Conservation (phyloP, 2,113 vertebrate species). For the Nothobranchius furzeri region DNA sequence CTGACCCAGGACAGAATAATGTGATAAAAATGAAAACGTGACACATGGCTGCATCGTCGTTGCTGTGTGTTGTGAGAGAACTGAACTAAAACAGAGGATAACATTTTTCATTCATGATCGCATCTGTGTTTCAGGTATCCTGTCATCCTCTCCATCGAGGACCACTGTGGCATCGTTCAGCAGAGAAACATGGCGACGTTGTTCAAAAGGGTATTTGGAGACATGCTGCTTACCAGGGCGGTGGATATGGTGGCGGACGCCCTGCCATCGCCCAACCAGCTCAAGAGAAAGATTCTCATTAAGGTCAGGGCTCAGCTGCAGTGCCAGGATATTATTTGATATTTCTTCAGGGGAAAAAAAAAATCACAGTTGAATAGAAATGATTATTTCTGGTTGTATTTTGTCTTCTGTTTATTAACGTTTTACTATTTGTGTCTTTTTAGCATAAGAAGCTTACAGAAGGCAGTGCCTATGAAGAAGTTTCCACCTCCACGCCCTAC, state of each 20-base stretch:
- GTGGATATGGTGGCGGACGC: slow-evolving; percentile 93
- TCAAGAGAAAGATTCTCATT: slow-evolving; percentile 97
- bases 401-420: neutral
- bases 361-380: neutral
- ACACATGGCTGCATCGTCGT: neutral
- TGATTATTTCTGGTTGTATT: neutral
- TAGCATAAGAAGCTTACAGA: slow-evolving; percentile 99
- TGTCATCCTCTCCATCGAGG: slow-evolving; percentile 95
- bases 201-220: slow-evolving; percentile 96
- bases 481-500: slow-evolving; percentile 90
- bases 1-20: neutral
- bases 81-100: neutral
- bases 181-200: slow-evolving; percentile 95
- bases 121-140: slow-evolving; percentile 81
- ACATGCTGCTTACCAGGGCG: slow-evolving; percentile 94
- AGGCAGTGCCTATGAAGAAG: slow-evolving; percentile 95
- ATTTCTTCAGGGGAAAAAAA: neutral
- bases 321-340: neutral
- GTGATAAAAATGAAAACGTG: slow-evolving; percentile 6
- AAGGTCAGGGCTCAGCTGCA: slow-evolving; percentile 79
- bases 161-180: slow-evolving; percentile 98
- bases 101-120: neutral
- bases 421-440: neutral
- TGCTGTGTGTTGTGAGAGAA: neutral
- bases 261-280: slow-evolving; percentile 94